phyloP scores from a whole-genome alignment of 2,888 invertebrate genomes.

The Heliconius ethilla region DNA sequence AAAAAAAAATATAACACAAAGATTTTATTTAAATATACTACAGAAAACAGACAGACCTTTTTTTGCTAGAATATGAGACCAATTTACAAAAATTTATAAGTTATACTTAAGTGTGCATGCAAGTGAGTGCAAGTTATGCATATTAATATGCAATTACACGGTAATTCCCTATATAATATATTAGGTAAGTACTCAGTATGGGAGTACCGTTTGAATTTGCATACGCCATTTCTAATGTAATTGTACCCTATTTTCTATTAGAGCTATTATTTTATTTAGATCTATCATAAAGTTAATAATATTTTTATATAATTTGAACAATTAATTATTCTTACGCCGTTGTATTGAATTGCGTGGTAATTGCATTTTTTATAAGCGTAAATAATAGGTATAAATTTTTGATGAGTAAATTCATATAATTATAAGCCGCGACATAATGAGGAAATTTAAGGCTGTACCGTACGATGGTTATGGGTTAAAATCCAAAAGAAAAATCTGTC shows the following conservation, averaged over 20 bases:
- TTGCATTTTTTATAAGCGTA: too few relatives aligned
- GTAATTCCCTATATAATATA: constrained; percentile 45
- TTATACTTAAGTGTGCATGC: constrained; percentile 27
- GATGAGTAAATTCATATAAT: too few relatives aligned
- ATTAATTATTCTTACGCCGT: neutral
- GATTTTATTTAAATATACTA: neutral
- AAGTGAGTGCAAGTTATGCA: constrained; percentile 37
- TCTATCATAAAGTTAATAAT: constrained; percentile 6
- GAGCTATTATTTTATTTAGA: constrained; percentile 8
- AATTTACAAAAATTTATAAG: constrained; percentile 13
- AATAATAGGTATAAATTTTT: too few relatives aligned
- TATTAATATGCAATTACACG: constrained; percentile 45
- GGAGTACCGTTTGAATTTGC: constrained; percentile 51
- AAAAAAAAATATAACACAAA: neutral
- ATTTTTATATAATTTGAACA: neutral
- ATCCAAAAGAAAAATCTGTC: too few relatives aligned
- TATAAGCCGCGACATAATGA: too few relatives aligned
- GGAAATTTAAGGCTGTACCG: too few relatives aligned
- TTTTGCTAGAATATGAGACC: neutral
- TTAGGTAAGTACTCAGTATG: constrained; percentile 29
- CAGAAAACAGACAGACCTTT: neutral
- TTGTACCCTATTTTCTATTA: constrained; percentile 6
- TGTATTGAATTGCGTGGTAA: neutral
- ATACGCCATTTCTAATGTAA: constrained; percentile 49
- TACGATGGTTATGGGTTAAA: too few relatives aligned